Percentiles rank a stretch among this genome's conserved stretches.
Evolutionary conservation across 2,113 vertebrate species (phyloP).

Genomic region (Coptodon rendalli): DNA sequence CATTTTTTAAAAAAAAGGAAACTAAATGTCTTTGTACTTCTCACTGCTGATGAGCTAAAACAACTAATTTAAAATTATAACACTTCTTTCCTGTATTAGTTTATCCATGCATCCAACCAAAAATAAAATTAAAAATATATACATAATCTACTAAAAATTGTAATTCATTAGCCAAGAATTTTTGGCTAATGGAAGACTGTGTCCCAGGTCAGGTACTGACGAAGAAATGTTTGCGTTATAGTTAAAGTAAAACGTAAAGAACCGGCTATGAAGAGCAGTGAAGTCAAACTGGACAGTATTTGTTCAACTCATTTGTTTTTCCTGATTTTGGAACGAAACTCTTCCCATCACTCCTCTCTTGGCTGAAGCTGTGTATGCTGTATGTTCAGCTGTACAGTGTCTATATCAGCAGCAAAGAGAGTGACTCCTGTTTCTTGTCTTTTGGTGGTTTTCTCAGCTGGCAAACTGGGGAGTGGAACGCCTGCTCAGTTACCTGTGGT

Average conservation of each 20-base stretch:
- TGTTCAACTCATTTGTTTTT: neutral
- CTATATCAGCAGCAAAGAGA: rapidly evolving
- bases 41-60: neutral
- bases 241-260: neutral
- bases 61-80: neutral
- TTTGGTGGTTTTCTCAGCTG: slow-evolving; percentile 71
- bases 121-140: neutral
- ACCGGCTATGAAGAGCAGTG: neutral
- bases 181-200: neutral
- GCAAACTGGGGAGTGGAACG: slow-evolving; percentile 81
- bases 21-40: neutral
- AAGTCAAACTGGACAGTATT: neutral
- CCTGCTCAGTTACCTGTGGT: slow-evolving; percentile 85
- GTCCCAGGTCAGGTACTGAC: neutral
- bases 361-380: neutral
- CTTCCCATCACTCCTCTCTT: neutral
- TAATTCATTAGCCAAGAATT: neutral
- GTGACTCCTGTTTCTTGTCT: neutral
- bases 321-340: neutral
- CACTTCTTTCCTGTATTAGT: neutral
- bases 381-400: neutral
- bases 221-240: neutral
- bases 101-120: neutral
- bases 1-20: neutral
- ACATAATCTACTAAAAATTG: neutral